phyloP scores from a whole-genome alignment of 2,113 vertebrate genomes.

The Penelope pileata region DNA sequence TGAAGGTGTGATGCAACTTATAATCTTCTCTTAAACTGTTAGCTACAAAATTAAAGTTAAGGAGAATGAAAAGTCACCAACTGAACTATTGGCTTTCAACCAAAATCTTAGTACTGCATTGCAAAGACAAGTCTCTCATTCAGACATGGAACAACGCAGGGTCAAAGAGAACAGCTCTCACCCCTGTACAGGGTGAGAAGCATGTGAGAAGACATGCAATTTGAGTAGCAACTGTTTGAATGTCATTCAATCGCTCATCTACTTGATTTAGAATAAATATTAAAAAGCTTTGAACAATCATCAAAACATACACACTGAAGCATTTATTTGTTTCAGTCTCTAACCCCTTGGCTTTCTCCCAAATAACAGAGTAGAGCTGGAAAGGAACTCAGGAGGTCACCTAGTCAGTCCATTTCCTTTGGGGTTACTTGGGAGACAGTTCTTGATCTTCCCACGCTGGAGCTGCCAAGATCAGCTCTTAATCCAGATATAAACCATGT shows the following conservation, averaged over 20 bases:
- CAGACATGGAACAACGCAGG: neutral
- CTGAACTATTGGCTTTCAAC: neutral
- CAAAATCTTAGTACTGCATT: neutral
- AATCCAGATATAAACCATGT: neutral
- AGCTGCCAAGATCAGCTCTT: neutral
- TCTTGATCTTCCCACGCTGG: neutral
- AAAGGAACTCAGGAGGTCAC: neutral
- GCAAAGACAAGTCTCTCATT: neutral
- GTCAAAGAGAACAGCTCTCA: neutral
- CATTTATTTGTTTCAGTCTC: neutral
- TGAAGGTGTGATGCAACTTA: slow-evolving; percentile 92
- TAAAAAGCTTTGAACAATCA: neutral
- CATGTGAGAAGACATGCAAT: neutral
- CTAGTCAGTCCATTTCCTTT: neutral
- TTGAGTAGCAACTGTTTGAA: neutral
- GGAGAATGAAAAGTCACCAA: neutral
- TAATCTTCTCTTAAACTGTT: slow-evolving; percentile 92
- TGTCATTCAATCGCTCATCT: neutral
- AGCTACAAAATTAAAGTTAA: slow-evolving; percentile 73
- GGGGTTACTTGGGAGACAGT: neutral
- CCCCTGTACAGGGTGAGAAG: neutral
- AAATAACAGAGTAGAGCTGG: neutral
- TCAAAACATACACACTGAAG: neutral
- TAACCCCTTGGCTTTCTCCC: neutral
- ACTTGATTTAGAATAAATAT: neutral